Evolutionary conservation across 2,888 invertebrate genomes (phyloP), one percentile per base, ranked within the genome.

Genomic region (Ophonus ardosiacus): DNA sequence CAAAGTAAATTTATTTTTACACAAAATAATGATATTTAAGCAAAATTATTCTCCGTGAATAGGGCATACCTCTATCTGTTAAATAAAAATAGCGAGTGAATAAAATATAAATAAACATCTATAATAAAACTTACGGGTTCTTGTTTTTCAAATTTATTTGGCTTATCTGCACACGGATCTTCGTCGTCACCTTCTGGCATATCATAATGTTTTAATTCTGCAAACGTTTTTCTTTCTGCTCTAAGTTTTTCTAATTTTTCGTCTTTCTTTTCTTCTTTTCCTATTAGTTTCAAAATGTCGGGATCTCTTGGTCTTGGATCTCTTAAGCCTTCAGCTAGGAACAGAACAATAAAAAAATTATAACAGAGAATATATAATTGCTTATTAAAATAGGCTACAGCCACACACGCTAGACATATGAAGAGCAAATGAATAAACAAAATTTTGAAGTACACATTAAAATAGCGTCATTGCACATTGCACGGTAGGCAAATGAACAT

Each of bases 261-360:
- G n/a, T 6, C 43, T 17, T 31, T n/a, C 51, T 51, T 17, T 57
- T 31, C 17, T 8, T 40, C 15, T 8, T n/a, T 43, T 6, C 43
- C 43, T 51, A 51, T n/a, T 40, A 61, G 31, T 17, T 31, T 15
- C 17, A 17, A 51, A 51, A 51, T 17, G 6, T 40, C 87, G 5
- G 63, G 63, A 87, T 59, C 87, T 87, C 57, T 76, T 91, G 90
- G 68, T 31, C 56, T 92, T 89, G 88, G 92, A 82, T 93, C 93
- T 92, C 89, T 92, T 91, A 93, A 89, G 84, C 93, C 92, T 86
- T 90, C 92, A 85, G 93, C 93, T 93, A 89, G 56, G 89, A 17
- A 78, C 10, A 78, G 6, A 78, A 78, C 13, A 78, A 59, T 59
- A n/a, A 13, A 13, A 7, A n/a, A n/a, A n/a, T n/a, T n/a, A n/a